Percentiles rank a stretch among this genome's conserved stretches.
These are phyloP conservation scores for Rousettus leschenaultii DNA, from an alignment of 2,113 vertebrate species.

Conservation along the genomic window DNA sequence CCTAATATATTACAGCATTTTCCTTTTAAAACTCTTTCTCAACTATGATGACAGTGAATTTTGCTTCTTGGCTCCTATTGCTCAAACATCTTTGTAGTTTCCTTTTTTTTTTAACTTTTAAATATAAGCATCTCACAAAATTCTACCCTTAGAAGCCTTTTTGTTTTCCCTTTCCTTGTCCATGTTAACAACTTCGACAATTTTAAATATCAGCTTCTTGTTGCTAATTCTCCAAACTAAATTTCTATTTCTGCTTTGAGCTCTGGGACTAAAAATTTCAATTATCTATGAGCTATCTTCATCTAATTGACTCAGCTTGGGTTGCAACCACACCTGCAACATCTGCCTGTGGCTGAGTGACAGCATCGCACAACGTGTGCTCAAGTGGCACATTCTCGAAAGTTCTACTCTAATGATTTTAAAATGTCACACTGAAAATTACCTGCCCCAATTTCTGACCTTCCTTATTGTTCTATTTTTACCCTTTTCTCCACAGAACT, in stretches of 20 bases:
- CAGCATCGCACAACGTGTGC: neutral
- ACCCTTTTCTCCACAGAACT: neutral
- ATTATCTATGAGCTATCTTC: neutral
- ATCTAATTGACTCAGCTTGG: neutral
- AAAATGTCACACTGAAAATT: neutral
- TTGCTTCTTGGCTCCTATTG: neutral
- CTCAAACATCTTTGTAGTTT: neutral
- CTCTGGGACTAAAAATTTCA: neutral
- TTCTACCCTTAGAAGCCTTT: neutral
- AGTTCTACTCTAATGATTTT: neutral
- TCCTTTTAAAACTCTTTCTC: neutral
- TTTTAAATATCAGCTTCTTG: neutral
- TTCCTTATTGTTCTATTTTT: neutral
- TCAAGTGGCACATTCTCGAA: neutral
- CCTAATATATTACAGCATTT: neutral
- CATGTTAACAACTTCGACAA: neutral
- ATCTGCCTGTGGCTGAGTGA: neutral
- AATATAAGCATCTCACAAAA: neutral
- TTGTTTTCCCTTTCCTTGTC: neutral
- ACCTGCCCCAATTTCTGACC: no score
- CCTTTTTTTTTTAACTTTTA: neutral
- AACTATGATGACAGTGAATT: neutral
- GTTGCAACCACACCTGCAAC: neutral
- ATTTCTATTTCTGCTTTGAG: neutral
- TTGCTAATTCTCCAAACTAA: neutral